A percentile compares a stretch with the other conserved stretches of the same genome.
These are phyloP conservation scores for Cyrtonyx montezumae DNA, from an alignment of 2,113 vertebrate genomes.

Conservation along the genomic window DNA sequence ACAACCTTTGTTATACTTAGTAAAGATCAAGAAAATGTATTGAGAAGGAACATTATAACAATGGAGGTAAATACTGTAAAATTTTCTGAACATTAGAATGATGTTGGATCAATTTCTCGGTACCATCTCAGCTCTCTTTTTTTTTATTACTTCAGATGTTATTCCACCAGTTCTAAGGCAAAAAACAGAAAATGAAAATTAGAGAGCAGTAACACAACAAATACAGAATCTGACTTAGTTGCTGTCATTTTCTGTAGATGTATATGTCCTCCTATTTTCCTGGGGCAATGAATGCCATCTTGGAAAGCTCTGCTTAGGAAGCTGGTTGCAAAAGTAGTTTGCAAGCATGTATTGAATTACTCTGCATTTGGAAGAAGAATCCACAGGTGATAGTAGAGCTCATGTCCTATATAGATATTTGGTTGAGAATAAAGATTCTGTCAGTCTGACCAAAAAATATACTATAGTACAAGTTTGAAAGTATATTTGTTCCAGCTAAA, in stretches of 20 bases:
- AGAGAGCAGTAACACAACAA: neutral
- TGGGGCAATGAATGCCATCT: neutral
- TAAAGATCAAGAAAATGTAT: neutral
- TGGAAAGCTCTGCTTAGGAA: neutral
- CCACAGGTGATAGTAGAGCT: neutral
- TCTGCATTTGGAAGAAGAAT: neutral
- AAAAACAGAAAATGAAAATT: neutral
- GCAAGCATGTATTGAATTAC: neutral
- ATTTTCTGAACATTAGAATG: neutral
- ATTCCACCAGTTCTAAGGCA: neutral
- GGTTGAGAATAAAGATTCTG: neutral
- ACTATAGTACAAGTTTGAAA: neutral
- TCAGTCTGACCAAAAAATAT: neutral
- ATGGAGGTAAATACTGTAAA: neutral
- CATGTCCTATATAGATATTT: neutral
- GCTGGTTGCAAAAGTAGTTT: neutral
- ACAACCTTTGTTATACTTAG: neutral
- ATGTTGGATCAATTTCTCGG: neutral
- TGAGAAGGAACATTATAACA: neutral
- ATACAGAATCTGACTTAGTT: neutral
- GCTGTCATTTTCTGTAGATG: fast-evolving
- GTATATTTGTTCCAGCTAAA: neutral
- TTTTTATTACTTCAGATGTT: neutral
- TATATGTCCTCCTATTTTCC: neutral
- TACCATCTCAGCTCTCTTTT: neutral